Evolutionary conservation across 2,113 vertebrate genomes (phyloP).

Genomic region (Myrmophylax atrothorax): DNA sequence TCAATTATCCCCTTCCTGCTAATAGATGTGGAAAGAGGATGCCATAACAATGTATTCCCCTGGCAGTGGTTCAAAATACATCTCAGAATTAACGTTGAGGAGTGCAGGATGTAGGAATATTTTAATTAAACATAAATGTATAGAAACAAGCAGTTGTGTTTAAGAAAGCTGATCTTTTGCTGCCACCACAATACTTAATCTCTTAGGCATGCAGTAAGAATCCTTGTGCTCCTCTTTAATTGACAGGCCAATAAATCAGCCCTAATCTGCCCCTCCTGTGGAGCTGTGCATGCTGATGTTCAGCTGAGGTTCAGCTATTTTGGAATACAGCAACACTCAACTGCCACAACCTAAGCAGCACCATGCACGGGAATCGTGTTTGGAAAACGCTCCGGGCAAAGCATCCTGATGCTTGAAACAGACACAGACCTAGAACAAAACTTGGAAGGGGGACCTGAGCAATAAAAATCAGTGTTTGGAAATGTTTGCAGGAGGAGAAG

Average conservation of each 20-base stretch:
- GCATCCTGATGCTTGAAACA: not conserved
- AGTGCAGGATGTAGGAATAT: slow-evolving; percentile 14
- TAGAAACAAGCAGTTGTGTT: not conserved
- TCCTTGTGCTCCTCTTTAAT: slow-evolving; percentile 4
- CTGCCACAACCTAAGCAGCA: not conserved
- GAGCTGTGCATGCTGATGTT: slow-evolving; percentile 13
- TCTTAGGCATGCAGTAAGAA: not conserved
- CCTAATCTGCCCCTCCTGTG: not conserved
- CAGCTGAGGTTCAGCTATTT: slow-evolving; percentile 13
- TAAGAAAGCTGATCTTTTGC: not conserved
- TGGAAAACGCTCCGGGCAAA: not conserved
- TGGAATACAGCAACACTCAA: not conserved
- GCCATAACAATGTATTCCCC: slow-evolving; percentile 57
- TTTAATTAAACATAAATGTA: slow-evolving; percentile 48
- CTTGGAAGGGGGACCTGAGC: not conserved
- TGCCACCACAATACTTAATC: slow-evolving; percentile 23
- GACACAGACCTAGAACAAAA: not conserved
- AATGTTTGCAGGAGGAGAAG: not conserved
- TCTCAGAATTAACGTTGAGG: not conserved
- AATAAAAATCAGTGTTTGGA: not conserved
- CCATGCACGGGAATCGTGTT: not conserved
- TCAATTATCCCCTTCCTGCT: slow-evolving; percentile 64
- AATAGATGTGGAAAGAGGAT: slow-evolving; percentile 61
- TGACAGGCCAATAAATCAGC: slow-evolving; percentile 47
- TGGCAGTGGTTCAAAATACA: slow-evolving; percentile 55